These are phyloP conservation scores for Heliconius hortense DNA, from an alignment of 2,888 invertebrate genomes.

Conservation along the genomic window DNA sequence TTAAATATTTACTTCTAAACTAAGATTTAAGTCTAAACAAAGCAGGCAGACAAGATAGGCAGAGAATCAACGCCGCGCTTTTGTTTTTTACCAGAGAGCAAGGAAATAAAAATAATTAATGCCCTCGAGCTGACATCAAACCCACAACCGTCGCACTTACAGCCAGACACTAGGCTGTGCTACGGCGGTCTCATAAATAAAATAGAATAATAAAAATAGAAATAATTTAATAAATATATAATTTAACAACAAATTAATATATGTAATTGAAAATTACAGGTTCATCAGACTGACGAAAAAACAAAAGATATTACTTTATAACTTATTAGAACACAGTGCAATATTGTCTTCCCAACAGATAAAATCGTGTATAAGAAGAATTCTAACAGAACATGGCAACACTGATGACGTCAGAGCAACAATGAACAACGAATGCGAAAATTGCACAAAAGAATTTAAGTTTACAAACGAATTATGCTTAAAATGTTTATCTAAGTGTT, in stretches of 20 bases:
- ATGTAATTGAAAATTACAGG: slow-evolving; percentile 45
- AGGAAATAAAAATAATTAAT: no score
- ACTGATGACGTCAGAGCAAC: slow-evolving; percentile 54
- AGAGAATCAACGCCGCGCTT: no score
- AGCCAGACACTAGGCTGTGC: no score
- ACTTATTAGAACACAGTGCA: slow-evolving; percentile 64
- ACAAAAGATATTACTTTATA: slow-evolving; percentile 69
- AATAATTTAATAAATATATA: no score
- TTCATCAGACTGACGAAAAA: slow-evolving; percentile 64
- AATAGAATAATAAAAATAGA: no score
- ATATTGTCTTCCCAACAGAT: slow-evolving; percentile 61
- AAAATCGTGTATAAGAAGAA: slow-evolving; percentile 65
- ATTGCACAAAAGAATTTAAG: slow-evolving; percentile 59
- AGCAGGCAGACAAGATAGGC: no score
- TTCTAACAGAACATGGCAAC: slow-evolving; percentile 68
- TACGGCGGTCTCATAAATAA: no score
- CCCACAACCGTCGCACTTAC: no score
- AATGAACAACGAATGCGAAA: slow-evolving; percentile 52
- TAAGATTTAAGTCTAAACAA: no score
- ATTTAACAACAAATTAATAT: background rate
- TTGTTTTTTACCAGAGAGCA: no score
- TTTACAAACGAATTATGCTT: slow-evolving; percentile 62
- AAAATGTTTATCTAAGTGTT: slow-evolving; percentile 65
- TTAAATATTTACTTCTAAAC: no score
- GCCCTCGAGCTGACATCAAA: no score